Base-by-base conservation (phyloP, 1,140 invertebrate genomes). In the Mactra quadrangularis region DNA sequence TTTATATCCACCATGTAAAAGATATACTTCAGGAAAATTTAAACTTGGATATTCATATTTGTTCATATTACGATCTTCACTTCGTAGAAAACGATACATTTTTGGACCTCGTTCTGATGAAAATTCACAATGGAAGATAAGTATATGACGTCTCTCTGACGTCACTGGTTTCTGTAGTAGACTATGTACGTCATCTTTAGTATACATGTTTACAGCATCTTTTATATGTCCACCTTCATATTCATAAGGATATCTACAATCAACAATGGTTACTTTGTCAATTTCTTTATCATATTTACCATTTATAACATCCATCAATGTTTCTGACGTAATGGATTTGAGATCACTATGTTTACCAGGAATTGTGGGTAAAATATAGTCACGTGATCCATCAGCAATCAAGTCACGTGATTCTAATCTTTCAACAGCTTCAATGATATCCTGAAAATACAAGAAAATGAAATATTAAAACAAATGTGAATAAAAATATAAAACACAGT, bases 51-150 rank as follows among this genome's bases (percentile, higher is more conserved):
- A 72, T 19, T 35, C 27, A 33, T 72, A 47, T 22, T 53, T 53
- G 31, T 72, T 53, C 13, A 72, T 17, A 27, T 72, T 31, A 4
- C 70, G 22, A 50, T 72, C 70, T 11, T n/a, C 27, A 29, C 38
- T 47, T 4, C 70, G 45, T 35, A 72, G 29, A 50, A 72, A 72
- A 15, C 70, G 45, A 33, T 71, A 71, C 68, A 71, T 71, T 71
- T 55, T 71, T 29, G 68, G 68, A 17, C 68, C 68, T 35, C 99
- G 94, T 93, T 99, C 96, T 59, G 97, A 96, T 0, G 98, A 99
- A 94, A 99, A 99, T 93, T 99, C 99, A 93, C 99, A 99, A 91
- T 99, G 98, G 91, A 99, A 99, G 35, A 99, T 96, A 25, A 99
- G 92, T 52, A 99, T 96, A 55, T 96, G 93, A 83, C 95, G 96